These are phyloP conservation scores for Limnephilus lunatus DNA, from an alignment of 2,888 invertebrate species.

Conservation along the genomic window DNA sequence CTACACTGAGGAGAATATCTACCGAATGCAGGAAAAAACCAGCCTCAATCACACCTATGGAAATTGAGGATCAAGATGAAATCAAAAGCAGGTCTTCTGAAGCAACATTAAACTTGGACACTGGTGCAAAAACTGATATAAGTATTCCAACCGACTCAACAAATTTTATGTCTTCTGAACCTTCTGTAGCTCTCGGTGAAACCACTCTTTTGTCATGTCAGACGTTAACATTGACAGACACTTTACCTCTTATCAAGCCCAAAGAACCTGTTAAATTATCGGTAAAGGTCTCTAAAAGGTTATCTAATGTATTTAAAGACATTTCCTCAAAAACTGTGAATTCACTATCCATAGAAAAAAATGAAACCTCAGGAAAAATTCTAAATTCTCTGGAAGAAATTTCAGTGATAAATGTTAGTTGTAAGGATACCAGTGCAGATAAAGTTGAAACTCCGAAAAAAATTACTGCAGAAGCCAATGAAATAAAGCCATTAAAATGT, in stretches of 20 bases:
- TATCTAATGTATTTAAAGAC: neutral
- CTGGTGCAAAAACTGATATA: neutral
- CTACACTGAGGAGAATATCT: neutral
- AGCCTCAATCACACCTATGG: neutral
- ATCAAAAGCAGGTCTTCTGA: neutral
- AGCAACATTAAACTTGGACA: neutral
- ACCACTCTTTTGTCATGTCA: neutral
- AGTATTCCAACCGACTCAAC: neutral
- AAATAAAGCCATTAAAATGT: neutral
- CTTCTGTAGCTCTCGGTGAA: neutral
- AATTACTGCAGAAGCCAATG: neutral
- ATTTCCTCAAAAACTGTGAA: neutral
- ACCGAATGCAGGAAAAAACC: neutral
- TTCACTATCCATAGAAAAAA: neutral
- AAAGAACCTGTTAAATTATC: neutral
- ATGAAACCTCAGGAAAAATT: neutral
- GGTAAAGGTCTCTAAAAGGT: neutral
- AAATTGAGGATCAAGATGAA: neutral
- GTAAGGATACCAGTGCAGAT: neutral
- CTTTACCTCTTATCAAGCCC: neutral
- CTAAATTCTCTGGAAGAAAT: neutral
- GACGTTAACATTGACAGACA: neutral
- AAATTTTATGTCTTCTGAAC: neutral
- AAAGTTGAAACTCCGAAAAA: neutral
- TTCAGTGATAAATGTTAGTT: neutral